Evolutionary conservation across 2,113 vertebrate genomes (phyloP), one percentile per base, ranked within the genome.

Genomic region (Thalassoma bifasciatum): DNA sequence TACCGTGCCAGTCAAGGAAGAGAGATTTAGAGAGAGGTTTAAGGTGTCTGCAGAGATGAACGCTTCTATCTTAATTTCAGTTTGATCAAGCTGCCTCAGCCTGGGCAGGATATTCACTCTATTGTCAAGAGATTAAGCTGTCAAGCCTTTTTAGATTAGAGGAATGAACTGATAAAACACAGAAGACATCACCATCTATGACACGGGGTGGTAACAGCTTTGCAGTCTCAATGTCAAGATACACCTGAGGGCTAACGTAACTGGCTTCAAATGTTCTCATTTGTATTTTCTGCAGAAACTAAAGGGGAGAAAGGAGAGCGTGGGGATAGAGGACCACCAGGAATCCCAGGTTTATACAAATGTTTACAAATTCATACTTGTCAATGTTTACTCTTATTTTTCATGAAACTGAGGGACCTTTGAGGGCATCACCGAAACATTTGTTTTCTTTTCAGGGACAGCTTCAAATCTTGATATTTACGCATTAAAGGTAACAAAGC

Each of bases 301-400:
- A 94, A 94, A 90, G 94, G 95, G 37, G 91, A 95, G 21, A 96
- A 96, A 81, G 96, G 96, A 80, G 95, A 96, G 10, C 93, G 85
- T 61, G 96, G 96, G 0, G 85, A 92, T 0, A 22, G 44, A 0
- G 96, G 96, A 44, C 40, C 77, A 57, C 91, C 92, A 81, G 96
- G 96, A 92, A 88, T 88, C 47, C 86, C 94, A 93, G 95, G 96
- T 96, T 90, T 61, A 40, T 51, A 30, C 4, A 26, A 26, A 11
- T 71, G 50, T 53, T 4, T 0, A 50, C 62, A 30, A 47, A 56
- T 30, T 4, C 30, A 30, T 30, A 30, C 6, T n/a, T 57, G n/a
- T 13, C 16, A 6, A 47, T 47, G 46, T 12, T 47, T 3, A 2
- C 46, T 21, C 46, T 7, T n/a, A 8, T n/a, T 49, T n/a, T 21